Conservation (phyloP, 1,140 invertebrate species). For the Eciton burchellii region DNA sequence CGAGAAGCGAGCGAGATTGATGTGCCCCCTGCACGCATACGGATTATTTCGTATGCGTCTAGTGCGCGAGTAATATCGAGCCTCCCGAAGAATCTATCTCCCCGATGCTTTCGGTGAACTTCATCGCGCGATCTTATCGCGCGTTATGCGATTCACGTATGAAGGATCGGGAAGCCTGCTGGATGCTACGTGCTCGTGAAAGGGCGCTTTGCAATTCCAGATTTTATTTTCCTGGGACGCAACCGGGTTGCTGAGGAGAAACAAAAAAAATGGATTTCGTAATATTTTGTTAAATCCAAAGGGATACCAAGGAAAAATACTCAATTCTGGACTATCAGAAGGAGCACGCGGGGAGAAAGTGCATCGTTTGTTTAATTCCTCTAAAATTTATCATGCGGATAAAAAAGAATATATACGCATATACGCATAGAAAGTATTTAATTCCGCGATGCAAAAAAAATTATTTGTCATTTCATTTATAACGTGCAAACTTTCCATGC, state of each 20-base stretch:
- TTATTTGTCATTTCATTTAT: too few relatives aligned
- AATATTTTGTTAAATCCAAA: not conserved
- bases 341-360: not conserved
- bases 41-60: conserved; percentile 58
- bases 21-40: conserved; percentile 41
- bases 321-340: not conserved
- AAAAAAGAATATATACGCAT: not conserved
- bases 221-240: conserved; percentile 37
- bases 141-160: conserved; percentile 59
- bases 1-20: conserved; percentile 22
- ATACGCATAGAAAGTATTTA: too few relatives aligned
- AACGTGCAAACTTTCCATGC: too few relatives aligned
- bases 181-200: conserved; percentile 52
- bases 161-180: conserved; percentile 42
- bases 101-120: conserved; percentile 25
- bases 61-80: conserved; percentile 55
- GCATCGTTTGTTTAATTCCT: not conserved
- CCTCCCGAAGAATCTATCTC: conserved; percentile 47
- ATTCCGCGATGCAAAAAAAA: too few relatives aligned
- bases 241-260: conserved; percentile 6
- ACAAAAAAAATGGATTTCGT: not conserved
- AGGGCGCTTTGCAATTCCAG: conserved; percentile 43
- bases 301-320: not conserved
- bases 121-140: conserved; percentile 47
- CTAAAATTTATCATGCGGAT: not conserved